Evolutionary conservation across 1,140 invertebrate species (phyloP).

Genomic region (Coelopa frigida): DNA sequence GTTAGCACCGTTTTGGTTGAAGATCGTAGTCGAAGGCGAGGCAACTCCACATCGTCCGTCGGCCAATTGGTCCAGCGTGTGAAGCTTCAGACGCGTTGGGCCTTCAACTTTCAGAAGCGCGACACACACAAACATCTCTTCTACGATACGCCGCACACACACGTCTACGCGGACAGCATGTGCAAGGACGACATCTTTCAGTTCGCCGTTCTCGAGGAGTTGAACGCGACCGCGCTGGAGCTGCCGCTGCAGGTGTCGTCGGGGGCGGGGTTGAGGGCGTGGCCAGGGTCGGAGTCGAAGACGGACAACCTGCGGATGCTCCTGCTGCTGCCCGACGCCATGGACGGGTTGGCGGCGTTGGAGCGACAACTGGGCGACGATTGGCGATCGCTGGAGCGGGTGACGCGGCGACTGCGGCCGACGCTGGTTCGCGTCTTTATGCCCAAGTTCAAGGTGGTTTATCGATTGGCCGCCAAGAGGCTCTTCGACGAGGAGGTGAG

Average conservation of each 20-base stretch:
- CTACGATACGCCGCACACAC: slow-evolving; percentile 1
- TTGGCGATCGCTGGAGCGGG: not conserved
- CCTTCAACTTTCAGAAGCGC: slow-evolving; percentile 15
- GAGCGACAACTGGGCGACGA: slow-evolving; percentile 6
- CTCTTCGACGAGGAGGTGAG: not conserved
- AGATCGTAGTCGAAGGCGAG: too few relatives aligned
- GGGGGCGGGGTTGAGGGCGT: too few relatives aligned
- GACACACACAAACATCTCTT: slow-evolving; percentile 14
- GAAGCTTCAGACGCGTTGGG: too few relatives aligned
- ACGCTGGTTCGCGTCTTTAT: slow-evolving; percentile 12
- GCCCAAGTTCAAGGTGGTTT: slow-evolving; percentile 12
- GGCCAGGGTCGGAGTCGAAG: too few relatives aligned
- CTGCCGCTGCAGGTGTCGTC: slow-evolving; percentile 9
- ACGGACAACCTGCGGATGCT: slow-evolving; percentile 8
- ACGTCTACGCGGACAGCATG: slow-evolving; percentile 7
- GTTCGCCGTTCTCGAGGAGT: slow-evolving; percentile 1
- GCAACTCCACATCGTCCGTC: too few relatives aligned
- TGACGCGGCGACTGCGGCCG: not conserved
- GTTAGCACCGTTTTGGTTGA: too few relatives aligned
- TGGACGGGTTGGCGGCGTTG: slow-evolving; percentile 7
- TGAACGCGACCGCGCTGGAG: slow-evolving; percentile 15
- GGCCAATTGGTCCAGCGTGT: too few relatives aligned
- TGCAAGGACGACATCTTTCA: slow-evolving; percentile 13
- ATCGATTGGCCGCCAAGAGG: slow-evolving; percentile 2
- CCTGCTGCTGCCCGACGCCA: slow-evolving; percentile 10